These are phyloP conservation scores for Rambutsinella grinnellia DNA, from an alignment of 2,888 invertebrate genomes.

Conservation along the genomic window DNA sequence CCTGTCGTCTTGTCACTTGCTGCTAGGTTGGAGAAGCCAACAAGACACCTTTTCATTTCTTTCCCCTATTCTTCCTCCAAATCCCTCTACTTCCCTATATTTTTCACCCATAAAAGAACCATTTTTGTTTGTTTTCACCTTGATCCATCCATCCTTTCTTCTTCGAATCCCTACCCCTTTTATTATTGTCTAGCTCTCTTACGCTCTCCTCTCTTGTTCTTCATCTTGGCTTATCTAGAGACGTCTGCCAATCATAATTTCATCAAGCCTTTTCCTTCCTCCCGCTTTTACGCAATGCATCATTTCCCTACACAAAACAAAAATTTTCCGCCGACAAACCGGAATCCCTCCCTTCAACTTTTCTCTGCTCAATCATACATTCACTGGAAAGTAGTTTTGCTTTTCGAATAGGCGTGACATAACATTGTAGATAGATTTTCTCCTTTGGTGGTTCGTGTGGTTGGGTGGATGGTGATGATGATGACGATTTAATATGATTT, in stretches of 20 bases:
- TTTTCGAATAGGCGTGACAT: not conserved
- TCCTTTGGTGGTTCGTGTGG: too few relatives aligned
- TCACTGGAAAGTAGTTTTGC: too few relatives aligned
- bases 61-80: not conserved
- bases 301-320: too few relatives aligned
- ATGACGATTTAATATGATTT: conserved; percentile 25
- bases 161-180: not conserved
- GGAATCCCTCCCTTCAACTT: too few relatives aligned
- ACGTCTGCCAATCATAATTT: conserved; percentile 54
- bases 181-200: not conserved
- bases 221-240: conserved; percentile 27
- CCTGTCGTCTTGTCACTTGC: too few relatives aligned
- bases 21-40: too few relatives aligned
- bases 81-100: conserved; percentile 1
- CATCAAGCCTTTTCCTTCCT: conserved; percentile 33
- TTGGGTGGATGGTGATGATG: not conserved
- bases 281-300: conserved; percentile 1
- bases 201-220: not conserved
- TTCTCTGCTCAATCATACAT: too few relatives aligned
- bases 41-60: conserved; percentile 36
- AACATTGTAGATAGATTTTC: too few relatives aligned
- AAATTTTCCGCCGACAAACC: too few relatives aligned
- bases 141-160: conserved; percentile 3
- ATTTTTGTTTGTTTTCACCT: conserved; percentile 14
- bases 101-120: too few relatives aligned